Conservation (phyloP, 1,140 invertebrate genomes). For the Cherax quadricarinatus region DNA sequence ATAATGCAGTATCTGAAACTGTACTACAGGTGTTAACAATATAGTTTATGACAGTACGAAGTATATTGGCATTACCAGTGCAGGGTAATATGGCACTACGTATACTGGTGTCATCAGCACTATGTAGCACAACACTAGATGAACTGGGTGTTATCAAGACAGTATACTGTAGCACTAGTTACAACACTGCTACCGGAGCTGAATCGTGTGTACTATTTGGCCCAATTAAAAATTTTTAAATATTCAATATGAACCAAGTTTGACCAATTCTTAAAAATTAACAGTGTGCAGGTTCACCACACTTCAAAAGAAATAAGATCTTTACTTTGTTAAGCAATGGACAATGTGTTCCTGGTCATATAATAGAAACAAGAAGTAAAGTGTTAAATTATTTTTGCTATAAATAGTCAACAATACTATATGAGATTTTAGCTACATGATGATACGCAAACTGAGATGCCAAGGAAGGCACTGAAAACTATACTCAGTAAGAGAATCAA, state of each 20-base stretch:
- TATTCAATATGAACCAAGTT: not conserved
- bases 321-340: not conserved
- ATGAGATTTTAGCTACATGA: not conserved
- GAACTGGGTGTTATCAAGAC: not conserved
- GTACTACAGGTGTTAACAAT: not conserved
- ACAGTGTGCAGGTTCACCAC: not conserved
- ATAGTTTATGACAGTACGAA: not conserved
- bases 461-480: conserved; percentile 7
- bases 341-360: not conserved
- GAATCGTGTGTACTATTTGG: not conserved
- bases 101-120: not conserved
- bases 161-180: not conserved
- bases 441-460: not conserved
- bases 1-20: not conserved
- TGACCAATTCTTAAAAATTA: not conserved
- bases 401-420: not conserved
- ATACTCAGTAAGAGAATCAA: not conserved
- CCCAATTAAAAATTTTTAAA: not conserved
- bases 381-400: not conserved
- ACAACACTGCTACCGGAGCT: not conserved
- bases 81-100: not conserved
- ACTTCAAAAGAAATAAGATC: not conserved
- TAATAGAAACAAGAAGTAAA: not conserved
- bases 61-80: not conserved
- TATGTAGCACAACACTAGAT: not conserved